Percentiles rank a stretch among this genome's conserved stretches.
These are phyloP conservation scores for Puma concolor DNA, from an alignment of 2,113 vertebrate species.

Conservation along the genomic window DNA sequence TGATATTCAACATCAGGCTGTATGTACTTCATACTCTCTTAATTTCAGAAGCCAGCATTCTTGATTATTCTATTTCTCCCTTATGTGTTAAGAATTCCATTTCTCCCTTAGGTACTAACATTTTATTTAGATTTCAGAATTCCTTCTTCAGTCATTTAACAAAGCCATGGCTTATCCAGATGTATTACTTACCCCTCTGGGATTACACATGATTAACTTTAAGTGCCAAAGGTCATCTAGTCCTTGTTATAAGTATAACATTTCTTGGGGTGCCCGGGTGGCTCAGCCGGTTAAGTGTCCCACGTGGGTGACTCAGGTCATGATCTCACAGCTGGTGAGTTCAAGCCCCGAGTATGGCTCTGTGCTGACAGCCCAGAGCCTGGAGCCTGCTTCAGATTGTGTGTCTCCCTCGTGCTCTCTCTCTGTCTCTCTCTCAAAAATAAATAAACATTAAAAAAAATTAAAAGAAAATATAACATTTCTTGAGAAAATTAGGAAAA, in stretches of 20 bases:
- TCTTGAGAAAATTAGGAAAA: constrained; percentile 2
- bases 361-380: no score
- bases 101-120: not conserved
- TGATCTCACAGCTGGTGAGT: no score
- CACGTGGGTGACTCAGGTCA: no score
- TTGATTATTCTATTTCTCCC: not conserved
- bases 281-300: no score
- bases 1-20: not conserved
- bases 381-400: no score
- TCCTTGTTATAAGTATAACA: not conserved
- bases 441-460: no score
- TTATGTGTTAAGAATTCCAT: not conserved
- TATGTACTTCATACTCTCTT: not conserved
- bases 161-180: not conserved
- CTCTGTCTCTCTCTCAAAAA: no score
- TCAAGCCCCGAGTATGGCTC: no score
- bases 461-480: not conserved
- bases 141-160: not conserved
- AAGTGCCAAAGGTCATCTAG: not conserved
- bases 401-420: no score
- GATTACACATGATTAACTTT: not conserved
- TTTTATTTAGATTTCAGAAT: constrained; percentile 6
- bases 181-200: not conserved
- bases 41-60: constrained; percentile 13
- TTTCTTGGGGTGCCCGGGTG: not conserved